Percentiles rank a stretch among this genome's conserved stretches.
phyloP scores from a whole-genome alignment of 2,888 invertebrate genomes.

The Sarcophaga caerulescens region DNA sequence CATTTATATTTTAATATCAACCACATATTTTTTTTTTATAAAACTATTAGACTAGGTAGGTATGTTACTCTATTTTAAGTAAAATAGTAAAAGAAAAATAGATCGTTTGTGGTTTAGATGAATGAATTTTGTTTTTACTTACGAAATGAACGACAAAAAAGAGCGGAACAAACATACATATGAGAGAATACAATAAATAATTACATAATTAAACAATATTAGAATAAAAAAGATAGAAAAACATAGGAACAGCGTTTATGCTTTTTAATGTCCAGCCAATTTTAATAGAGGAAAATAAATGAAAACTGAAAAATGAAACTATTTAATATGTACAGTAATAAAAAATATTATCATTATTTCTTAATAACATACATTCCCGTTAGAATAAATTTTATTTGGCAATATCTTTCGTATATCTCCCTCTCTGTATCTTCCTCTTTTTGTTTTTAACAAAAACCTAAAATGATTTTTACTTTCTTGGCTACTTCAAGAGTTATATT shows the following conservation, averaged over 20 bases:
- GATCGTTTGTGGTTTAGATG: neutral
- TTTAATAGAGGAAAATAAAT: neutral
- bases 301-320: constrained; percentile 33
- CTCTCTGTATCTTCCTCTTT: neutral
- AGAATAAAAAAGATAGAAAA: neutral
- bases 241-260: neutral
- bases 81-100: too few relatives aligned
- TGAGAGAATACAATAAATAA: neutral
- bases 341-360: constrained; percentile 19
- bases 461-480: neutral
- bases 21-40: neutral
- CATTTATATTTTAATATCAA: neutral
- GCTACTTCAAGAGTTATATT: neutral
- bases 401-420: neutral
- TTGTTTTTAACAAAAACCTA: neutral
- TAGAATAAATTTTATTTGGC: constrained; percentile 46
- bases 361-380: constrained; percentile 53
- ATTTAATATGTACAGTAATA: neutral
- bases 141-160: neutral
- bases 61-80: too few relatives aligned
- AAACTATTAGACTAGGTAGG: too few relatives aligned
- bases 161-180: neutral
- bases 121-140: neutral
- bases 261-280: neutral
- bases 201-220: neutral